Evolutionary conservation across 2,797 vertebrate species (phyloP), one percentile per base, ranked within the genome.

Genomic region (Lutjanus argentimaculatus): DNA sequence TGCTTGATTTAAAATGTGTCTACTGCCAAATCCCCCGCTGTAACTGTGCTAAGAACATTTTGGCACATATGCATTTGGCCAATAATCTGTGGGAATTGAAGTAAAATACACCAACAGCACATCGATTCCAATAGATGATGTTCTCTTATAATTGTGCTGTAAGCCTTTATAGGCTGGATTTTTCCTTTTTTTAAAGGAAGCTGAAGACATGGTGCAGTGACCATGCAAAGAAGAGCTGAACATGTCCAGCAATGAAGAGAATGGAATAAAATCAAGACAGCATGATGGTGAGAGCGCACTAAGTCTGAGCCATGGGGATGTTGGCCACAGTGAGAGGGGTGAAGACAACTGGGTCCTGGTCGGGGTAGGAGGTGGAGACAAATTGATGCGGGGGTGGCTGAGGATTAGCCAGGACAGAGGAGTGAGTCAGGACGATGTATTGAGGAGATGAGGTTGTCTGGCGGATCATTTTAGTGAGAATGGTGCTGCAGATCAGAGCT

Each of bases 401-500:
- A 62, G 62, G 52, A 48, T 71, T 58, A 52, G 62, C 8, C 69
- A 43, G 7, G 4, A 52, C 14, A 2, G 82, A 7, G 15, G 76
- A 30, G 0, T 90, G 64, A 57, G 73, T 68, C 76, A 94, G 82
- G 75, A 91, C 49, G 56, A 92, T 86, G 84, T 94, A 94, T 42
- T 93, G 91, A 77, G 88, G n/a, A 46, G 85, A 2, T 3, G 82
- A 59, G 43, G 8, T 1, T 13, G 86, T 30, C 40, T 0, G 68
- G 2, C 1, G 10, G 0, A 93, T 83, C 72, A 82, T 66, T 67
- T 36, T 82, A 62, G 4, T 45, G 52, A 95, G 90, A 16, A 3
- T 75, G 0, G 6, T 0, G 84, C 93, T 91, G 85, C 93, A 95
- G 51, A 92, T 81, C 67, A 95, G 8, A 46, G 85, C 91, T 2